Conservation (phyloP, 2,888 invertebrate species). For the Acanthococcus lagerstroemiae region DNA sequence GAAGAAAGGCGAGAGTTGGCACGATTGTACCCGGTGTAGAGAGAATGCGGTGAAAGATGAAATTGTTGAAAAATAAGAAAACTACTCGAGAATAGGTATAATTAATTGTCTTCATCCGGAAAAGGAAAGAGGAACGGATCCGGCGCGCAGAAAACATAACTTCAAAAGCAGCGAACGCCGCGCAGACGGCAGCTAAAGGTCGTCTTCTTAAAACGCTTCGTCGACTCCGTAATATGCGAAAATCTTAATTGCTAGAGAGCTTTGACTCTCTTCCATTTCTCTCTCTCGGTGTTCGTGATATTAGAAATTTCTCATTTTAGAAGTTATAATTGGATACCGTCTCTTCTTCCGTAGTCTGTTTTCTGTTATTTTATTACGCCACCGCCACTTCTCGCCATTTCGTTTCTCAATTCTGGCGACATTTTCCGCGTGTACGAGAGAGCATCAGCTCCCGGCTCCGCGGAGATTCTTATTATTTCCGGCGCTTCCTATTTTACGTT, state of each 20-base stretch:
- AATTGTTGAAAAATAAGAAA: background rate
- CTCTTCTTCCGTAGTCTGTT: conserved; percentile 5
- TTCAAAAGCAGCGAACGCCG: conserved; percentile 5
- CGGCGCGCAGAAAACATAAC: conserved; percentile 10
- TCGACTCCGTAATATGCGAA: conserved; percentile 30
- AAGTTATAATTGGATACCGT: conserved; percentile 31
- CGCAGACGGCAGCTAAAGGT: conserved; percentile 11
- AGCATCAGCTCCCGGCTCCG: too few species aligned
- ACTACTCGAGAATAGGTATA: background rate
- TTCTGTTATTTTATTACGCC: conserved; percentile 15
- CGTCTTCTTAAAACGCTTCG: conserved; percentile 28
- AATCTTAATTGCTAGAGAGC: conserved; percentile 29
- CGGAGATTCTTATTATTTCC: too few species aligned
- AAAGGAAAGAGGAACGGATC: conserved; percentile 5
- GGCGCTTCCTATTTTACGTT: too few species aligned
- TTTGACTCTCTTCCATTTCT: conserved; percentile 5
- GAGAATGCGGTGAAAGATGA: too few species aligned
- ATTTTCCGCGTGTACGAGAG: too few species aligned
- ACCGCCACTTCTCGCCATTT: conserved; percentile 1
- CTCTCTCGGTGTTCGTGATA: conserved; percentile 3
- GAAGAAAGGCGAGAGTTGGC: too few species aligned
- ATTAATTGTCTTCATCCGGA: background rate
- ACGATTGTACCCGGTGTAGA: too few species aligned
- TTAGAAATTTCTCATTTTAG: conserved; percentile 31
- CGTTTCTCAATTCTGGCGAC: conserved; percentile 6